These are phyloP conservation scores for Hirudinaria manillensis DNA, from an alignment of 2,888 invertebrate genomes.

Conservation along the genomic window DNA sequence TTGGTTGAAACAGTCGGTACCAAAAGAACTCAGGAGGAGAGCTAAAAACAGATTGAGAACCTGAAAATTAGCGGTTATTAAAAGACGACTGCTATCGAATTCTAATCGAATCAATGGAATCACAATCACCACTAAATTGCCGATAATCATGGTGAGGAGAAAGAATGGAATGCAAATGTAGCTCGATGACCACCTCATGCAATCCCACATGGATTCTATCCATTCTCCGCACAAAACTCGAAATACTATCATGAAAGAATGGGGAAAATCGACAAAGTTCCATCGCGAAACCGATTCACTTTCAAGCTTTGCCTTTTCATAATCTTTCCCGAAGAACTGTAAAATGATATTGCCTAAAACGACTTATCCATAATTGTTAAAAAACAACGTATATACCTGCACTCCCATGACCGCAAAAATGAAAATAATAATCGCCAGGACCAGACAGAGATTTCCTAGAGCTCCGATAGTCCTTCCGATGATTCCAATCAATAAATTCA, in stretches of 20 bases:
- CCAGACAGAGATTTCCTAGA: conserved; percentile 90
- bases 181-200: conserved; percentile 81
- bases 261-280: conserved; percentile 97
- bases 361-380: not conserved
- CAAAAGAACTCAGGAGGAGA: conserved; percentile 96
- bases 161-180: conserved; percentile 91
- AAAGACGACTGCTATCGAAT: not conserved
- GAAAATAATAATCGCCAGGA: conserved; percentile 96
- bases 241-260: conserved; percentile 98
- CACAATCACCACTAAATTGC: conserved; percentile 86
- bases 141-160: conserved; percentile 93
- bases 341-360: not conserved
- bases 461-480: conserved; percentile 97
- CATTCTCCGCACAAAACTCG: conserved; percentile 96
- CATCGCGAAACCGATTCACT: conserved; percentile 75
- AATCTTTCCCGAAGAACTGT: conserved; percentile 82
- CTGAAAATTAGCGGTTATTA: conserved; percentile 57
- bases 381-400: conserved; percentile 63
- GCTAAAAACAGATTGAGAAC: conserved; percentile 98
- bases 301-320: conserved; percentile 61
- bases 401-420: conserved; percentile 99
- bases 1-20: conserved; percentile 81
- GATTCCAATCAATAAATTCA: conserved; percentile 94
- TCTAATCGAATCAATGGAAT: not conserved
- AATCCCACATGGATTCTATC: conserved; percentile 99